Base-by-base conservation (phyloP, 1,140 invertebrate species). In the Pissodes strobi region DNA sequence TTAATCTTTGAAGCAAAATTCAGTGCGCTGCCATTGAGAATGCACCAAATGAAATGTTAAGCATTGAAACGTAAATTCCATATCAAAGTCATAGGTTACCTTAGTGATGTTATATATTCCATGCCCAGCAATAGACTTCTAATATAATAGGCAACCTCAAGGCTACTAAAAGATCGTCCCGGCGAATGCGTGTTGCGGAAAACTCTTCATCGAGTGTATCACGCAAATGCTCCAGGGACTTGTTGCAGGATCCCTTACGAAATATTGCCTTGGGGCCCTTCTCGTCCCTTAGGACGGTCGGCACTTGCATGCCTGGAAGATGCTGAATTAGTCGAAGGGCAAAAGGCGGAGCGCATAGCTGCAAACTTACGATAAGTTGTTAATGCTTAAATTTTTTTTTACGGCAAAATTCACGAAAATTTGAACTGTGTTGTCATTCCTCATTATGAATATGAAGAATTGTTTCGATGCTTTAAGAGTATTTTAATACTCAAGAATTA, bases 161-260 rank as follows among this genome's bases (percentile, higher is more conserved):
- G 30, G 2, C 1, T 37, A 37, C 9, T 37, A n/a, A 37, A n/a
- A 37, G 13, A 37, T 37, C 13, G 27, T 51, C 19, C 13, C 22
- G 19, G n/a, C 9, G 39, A 37, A 19, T 12, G 37, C 37, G 19
- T 55, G 25, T 55, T 38, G 52, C 23, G 52, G 37, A 55, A 55
- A 34, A 12, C 19, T 39, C 10, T 17, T 39, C 52, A 39, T 55
- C 52, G 39, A 38, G 30, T 13, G 37, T 37, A 55, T 55, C 52
- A 55, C 30, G 52, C 52, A 39, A 22, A 22, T 15, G 12, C 52
- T 22, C 52, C 6, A 22, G 52, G 18, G 52, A 55, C 52, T 39
- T 55, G 52, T 55, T 55, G 52, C 30, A 55, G 37, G 18, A 19
- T 17, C 52, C 37, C 52, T 39, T 55, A 23, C 52, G 52, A 39